Evolutionary conservation across 2,113 vertebrate species (phyloP), one percentile per base, ranked within the genome.

Genomic region (Lasiurus cinereus): DNA sequence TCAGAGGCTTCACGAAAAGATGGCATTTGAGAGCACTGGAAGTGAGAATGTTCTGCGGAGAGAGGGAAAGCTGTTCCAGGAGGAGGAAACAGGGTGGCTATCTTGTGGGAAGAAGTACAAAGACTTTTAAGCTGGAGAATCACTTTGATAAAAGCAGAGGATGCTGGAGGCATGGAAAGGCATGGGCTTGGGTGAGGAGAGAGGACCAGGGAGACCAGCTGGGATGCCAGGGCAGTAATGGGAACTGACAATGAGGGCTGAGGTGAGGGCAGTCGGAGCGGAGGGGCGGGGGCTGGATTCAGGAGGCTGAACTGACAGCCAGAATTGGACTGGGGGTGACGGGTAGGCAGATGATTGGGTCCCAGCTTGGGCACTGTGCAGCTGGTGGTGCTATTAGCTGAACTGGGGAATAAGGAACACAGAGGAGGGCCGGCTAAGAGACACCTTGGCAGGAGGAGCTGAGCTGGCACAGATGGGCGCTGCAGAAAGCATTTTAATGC

Each of bases 221-320:
- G 10, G 69, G 59, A 14, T 33, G 73, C 69, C 9, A 0, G 43
- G 2, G 52, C 56, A 8, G 8, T 13, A 5, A 5, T 0, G 7
- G 5, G 16, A n/a, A 33, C 24, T 0, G 1, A n/a, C 6, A 1
- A 1, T 0, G 14, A 67, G 48, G n/a, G 36, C 24, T 6, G 11
- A 6, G n/a, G 21, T 4, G 76, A 76, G 69, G 69, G 77, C 31
- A 5, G 54, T 2, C 0, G 3, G 78, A 56, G 12, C 16, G 9
- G 7, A 3, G 66, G 24, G 56, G 85, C 15, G 15, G 59, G 43
- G 56, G 56, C 27, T 33, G 73, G 11, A 39, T 22, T 8, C 50
- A 8, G 83, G 56, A 50, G 29, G 52, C n/a, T 3, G 16, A 1
- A 5, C 7, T 2, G 52, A 15, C 27, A 7, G 50, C 0, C 24